phyloP scores from a whole-genome alignment of 2,797 vertebrate genomes.

The Rhinophrynus dorsalis region DNA sequence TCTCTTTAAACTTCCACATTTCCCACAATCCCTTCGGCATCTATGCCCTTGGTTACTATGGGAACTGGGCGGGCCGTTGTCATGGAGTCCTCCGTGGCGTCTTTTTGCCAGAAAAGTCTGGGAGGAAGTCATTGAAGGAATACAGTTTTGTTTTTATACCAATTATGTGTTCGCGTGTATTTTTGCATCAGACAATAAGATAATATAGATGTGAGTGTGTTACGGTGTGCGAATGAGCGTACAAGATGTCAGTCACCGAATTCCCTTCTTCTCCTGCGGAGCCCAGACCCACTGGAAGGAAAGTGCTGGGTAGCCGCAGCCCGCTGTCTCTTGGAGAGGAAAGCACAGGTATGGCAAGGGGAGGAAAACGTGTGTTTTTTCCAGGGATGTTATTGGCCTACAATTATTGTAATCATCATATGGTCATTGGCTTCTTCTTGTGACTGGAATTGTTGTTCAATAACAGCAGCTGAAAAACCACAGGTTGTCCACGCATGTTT shows the following conservation, averaged over 20 bases:
- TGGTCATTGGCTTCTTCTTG: no score
- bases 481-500: no score
- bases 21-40: background rate
- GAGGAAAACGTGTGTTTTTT: no score
- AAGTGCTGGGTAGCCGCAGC: constrained; percentile 34
- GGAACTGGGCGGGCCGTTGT: constrained; percentile 12
- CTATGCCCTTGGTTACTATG: background rate
- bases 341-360: constrained; percentile 3
- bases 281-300: constrained; percentile 2
- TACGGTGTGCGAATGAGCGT: background rate
- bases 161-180: no score
- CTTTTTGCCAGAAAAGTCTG: background rate
- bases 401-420: no score
- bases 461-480: no score
- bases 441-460: no score
- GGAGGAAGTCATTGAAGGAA: background rate
- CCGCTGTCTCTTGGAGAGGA: background rate
- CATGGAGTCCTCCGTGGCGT: constrained; percentile 21
- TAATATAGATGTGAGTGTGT: background rate
- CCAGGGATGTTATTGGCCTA: no score
- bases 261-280: background rate
- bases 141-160: background rate
- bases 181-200: no score
- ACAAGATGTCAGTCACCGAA: constrained; percentile 12
- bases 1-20: no score